phyloP scores from a whole-genome alignment of 2,888 invertebrate genomes.

The Scelioninae gen. 2 region DNA sequence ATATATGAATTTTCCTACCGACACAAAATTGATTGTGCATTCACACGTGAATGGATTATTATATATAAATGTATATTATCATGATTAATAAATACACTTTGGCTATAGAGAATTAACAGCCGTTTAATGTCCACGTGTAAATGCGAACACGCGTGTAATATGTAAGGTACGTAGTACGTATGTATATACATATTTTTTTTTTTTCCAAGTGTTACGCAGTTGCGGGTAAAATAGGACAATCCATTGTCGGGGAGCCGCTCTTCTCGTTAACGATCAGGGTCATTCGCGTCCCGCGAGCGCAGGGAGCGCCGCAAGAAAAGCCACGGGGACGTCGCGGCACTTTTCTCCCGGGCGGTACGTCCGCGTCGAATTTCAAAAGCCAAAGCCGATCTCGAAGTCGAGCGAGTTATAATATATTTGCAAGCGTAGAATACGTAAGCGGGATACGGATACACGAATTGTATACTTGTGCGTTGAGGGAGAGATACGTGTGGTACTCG shows the following conservation, averaged over 20 bases:
- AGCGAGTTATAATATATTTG: constrained; percentile 27
- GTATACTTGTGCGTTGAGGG: constrained; percentile 23
- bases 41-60: constrained; percentile 50
- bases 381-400: constrained; percentile 39
- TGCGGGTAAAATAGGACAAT: constrained; percentile 57
- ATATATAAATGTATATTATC: constrained; percentile 49
- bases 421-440: constrained; percentile 3
- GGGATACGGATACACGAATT: constrained; percentile 29
- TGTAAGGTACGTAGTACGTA: constrained; percentile 47
- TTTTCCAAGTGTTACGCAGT: constrained; percentile 47
- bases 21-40: constrained; percentile 69
- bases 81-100: constrained; percentile 38
- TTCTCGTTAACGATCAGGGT: constrained; percentile 52
- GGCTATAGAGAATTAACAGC: constrained; percentile 36
- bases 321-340: background rate
- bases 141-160: background rate
- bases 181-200: constrained; percentile 48
- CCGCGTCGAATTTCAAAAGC: constrained; percentile 31
- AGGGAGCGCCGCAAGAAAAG: constrained; percentile 16
- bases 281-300: constrained; percentile 12
- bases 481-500: no score
- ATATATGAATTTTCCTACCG: constrained; percentile 71
- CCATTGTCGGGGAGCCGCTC: constrained; percentile 51
- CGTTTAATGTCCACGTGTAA: constrained; percentile 27
- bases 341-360: background rate